phyloP scores from a whole-genome alignment of 1,140 invertebrate genomes.

The Phenacoccus solenopsis region DNA sequence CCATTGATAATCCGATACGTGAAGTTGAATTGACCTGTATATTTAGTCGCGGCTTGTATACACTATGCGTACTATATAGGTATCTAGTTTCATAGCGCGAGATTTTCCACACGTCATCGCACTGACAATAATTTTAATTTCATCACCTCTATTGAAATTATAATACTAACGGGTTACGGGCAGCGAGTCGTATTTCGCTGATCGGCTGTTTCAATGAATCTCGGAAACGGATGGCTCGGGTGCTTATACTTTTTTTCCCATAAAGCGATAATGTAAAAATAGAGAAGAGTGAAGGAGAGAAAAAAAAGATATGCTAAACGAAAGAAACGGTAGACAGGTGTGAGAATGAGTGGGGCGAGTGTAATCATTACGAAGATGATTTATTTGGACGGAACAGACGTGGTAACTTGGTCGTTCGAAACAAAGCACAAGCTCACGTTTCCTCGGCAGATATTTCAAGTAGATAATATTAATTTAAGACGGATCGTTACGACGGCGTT shows the following conservation, averaged over 20 bases:
- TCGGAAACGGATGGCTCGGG: no score
- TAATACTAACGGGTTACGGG: background rate
- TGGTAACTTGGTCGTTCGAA: background rate
- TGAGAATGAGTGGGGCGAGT: conserved; percentile 11
- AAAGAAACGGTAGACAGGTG: conserved; percentile 3
- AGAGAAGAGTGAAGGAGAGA: background rate
- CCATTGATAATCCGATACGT: background rate
- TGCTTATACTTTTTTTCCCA: background rate
- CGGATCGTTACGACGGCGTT: conserved; percentile 5
- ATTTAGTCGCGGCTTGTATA: no score
- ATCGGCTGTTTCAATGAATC: background rate
- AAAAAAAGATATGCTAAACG: background rate
- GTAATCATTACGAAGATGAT: conserved; percentile 12
- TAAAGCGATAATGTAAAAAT: background rate
- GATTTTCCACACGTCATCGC: no score
- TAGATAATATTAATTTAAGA: conserved; percentile 17
- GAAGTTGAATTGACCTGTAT: background rate
- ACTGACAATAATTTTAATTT: conserved; percentile 4
- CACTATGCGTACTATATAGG: no score
- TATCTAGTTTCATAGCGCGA: no score
- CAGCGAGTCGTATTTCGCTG: background rate
- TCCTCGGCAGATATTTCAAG: conserved; percentile 7
- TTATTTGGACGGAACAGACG: conserved; percentile 9
- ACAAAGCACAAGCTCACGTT: conserved; percentile 10
- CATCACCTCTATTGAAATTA: background rate